Percentiles rank a stretch among this genome's conserved stretches.
Conservation (phyloP, 2,113 vertebrate genomes). For the Hypanus sabinus region DNA sequence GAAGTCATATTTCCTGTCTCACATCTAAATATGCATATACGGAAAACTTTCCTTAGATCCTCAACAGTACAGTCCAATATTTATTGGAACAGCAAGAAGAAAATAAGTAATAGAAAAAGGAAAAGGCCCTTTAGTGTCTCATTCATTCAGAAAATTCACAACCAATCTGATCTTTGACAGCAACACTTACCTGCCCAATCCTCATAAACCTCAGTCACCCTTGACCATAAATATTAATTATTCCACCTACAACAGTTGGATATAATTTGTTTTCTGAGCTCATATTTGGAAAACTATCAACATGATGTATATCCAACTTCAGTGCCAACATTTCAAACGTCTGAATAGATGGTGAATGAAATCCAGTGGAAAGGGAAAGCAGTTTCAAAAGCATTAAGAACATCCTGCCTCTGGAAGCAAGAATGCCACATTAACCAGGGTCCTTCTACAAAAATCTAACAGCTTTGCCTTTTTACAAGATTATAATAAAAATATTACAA, state of each 20-base stretch:
- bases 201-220: too few species aligned
- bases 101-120: too few species aligned
- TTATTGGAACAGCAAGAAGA: too few species aligned
- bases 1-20: neutral
- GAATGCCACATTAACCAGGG: neutral
- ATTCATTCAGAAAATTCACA: too few species aligned
- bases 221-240: constrained; percentile 13
- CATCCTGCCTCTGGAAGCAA: neutral
- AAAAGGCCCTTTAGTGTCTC: too few species aligned
- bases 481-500: neutral
- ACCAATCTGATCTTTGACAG: too few species aligned
- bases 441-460: neutral
- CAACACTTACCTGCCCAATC: too few species aligned
- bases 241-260: neutral
- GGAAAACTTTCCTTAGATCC: neutral
- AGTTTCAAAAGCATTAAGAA: neutral
- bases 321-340: constrained; percentile 23
- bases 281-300: constrained; percentile 33
- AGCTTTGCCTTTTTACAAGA: neutral
- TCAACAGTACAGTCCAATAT: neutral
- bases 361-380: neutral
- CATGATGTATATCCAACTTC: constrained; percentile 1
- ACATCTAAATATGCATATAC: neutral
- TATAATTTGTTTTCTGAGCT: constrained; percentile 27
- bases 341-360: constrained; percentile 5